Evolutionary conservation across 1,140 invertebrate genomes (phyloP).

Genomic region (Drosophila jambulina): DNA sequence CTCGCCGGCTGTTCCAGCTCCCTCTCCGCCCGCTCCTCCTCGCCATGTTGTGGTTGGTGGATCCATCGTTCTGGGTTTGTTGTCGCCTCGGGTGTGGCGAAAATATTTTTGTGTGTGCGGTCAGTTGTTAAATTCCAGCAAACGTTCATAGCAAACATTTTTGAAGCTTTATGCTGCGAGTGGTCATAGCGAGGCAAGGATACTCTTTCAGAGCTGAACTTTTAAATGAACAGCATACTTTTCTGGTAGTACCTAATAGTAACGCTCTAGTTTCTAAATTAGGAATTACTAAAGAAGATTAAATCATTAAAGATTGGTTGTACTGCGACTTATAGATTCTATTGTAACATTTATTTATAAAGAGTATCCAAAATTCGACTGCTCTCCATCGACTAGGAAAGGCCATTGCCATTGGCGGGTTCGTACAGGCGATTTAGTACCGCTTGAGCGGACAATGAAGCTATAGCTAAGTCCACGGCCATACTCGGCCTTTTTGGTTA

Average conservation of each 20-base stretch:
- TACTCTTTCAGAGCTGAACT: constrained; percentile 9
- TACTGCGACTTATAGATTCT: neutral
- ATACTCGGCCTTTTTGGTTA: constrained; percentile 48
- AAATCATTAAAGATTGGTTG: neutral
- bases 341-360: no score
- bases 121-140: constrained; percentile 77
- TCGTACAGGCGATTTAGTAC: constrained; percentile 63
- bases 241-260: neutral
- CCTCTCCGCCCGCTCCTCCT: constrained; percentile 4
- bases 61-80: constrained; percentile 33
- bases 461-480: constrained; percentile 39
- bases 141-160: constrained; percentile 45
- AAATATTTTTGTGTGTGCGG: constrained; percentile 82
- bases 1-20: constrained; percentile 26
- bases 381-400: neutral
- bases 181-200: neutral
- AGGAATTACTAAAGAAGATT: no score
- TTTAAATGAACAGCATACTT: neutral
- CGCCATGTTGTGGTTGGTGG: constrained; percentile 14
- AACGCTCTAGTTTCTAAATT: neutral
- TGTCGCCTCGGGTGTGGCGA: constrained; percentile 74
- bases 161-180: constrained; percentile 2
- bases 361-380: neutral
- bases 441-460: constrained; percentile 66
- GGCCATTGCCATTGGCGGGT: constrained; percentile 44